phyloP scores from a whole-genome alignment of 1,140 invertebrate species.

The Apis florea region DNA sequence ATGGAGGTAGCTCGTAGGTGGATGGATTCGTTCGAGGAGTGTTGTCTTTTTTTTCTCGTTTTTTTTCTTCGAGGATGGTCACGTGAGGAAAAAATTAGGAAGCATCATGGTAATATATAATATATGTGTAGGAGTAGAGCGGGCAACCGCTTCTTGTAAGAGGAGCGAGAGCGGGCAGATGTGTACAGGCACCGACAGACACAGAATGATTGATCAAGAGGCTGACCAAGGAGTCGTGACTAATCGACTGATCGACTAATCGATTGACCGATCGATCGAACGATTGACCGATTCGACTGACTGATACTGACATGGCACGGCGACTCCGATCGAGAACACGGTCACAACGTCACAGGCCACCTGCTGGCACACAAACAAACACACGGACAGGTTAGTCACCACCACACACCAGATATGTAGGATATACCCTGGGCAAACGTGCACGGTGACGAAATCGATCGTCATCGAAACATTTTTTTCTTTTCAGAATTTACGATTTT shows the following conservation, averaged over 20 bases:
- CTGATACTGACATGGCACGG: slow-evolving; percentile 79
- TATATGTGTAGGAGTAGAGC: slow-evolving; percentile 22
- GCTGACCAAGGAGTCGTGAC: slow-evolving; percentile 61
- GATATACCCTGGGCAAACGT: slow-evolving; percentile 48
- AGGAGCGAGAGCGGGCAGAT: slow-evolving; percentile 52
- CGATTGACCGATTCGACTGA: slow-evolving; percentile 62
- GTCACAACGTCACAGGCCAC: slow-evolving; percentile 81
- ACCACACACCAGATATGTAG: slow-evolving; percentile 75
- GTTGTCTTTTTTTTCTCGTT: neutral
- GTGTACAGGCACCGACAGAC: slow-evolving; percentile 69
- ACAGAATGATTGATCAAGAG: slow-evolving; percentile 68
- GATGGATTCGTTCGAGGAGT: slow-evolving; percentile 53
- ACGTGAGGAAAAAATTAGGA: neutral
- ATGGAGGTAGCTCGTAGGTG: slow-evolving; percentile 37
- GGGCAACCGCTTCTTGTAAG: slow-evolving; percentile 26
- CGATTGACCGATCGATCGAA: slow-evolving; percentile 53
- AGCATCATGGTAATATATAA: neutral
- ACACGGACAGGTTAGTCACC: slow-evolving; percentile 81
- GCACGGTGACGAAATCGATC: slow-evolving; percentile 32
- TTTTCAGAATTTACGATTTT: neutral
- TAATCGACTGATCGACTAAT: slow-evolving; percentile 53
- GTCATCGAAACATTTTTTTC: neutral
- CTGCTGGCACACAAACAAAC: slow-evolving; percentile 82
- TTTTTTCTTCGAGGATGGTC: slow-evolving; percentile 7
- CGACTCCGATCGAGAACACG: slow-evolving; percentile 80